phyloP scores from a whole-genome alignment of 2,113 vertebrate species.

The Pitta sordida region DNA sequence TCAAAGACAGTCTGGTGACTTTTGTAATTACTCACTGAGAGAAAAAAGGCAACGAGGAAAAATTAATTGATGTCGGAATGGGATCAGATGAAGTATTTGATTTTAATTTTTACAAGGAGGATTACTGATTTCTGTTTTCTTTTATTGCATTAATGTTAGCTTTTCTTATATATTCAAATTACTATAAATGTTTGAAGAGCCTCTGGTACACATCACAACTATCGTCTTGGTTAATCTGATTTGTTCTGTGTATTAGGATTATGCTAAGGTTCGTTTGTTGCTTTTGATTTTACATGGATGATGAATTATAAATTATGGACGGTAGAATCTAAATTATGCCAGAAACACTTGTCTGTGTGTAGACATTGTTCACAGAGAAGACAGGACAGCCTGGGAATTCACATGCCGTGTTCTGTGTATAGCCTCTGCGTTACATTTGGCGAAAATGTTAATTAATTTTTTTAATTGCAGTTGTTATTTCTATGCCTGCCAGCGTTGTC shows the following conservation, averaged over 20 bases:
- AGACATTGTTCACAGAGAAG: neutral
- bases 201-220: neutral
- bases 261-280: neutral
- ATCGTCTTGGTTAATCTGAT: neutral
- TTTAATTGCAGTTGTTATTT: conserved; percentile 17
- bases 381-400: neutral
- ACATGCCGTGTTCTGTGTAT: neutral
- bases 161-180: neutral
- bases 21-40: neutral
- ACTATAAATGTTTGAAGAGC: neutral
- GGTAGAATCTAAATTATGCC: neutral
- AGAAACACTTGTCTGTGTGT: neutral
- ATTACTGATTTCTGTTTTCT: neutral
- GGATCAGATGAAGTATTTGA: neutral
- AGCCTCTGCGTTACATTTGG: neutral
- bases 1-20: neutral
- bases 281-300: neutral
- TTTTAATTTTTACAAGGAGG: neutral
- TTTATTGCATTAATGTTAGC: neutral
- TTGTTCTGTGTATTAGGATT: neutral
- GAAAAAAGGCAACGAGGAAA: neutral
- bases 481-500: neutral
- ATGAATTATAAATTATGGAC: neutral
- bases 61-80: neutral
- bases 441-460: conserved; percentile 15